Conservation (phyloP, 2,113 vertebrate genomes). For the Capreolus pygargus region DNA sequence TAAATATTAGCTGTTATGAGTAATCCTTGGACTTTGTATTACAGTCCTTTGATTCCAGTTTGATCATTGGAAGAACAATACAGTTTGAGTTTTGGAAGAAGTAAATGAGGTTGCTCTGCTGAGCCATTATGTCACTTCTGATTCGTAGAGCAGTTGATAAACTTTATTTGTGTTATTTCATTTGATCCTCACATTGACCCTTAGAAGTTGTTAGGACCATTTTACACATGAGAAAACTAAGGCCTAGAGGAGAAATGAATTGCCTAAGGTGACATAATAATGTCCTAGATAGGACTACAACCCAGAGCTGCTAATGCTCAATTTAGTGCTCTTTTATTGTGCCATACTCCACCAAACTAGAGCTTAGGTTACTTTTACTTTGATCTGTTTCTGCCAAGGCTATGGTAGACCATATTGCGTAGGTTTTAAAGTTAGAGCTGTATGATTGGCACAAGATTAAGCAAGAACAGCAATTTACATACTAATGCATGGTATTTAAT, state of each 20-base stretch:
- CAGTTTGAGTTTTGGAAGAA: slow-evolving; percentile 4
- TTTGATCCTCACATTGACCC: neutral
- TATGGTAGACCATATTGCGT: neutral
- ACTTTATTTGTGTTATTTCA: neutral
- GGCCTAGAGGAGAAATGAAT: neutral
- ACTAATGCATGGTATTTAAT: neutral
- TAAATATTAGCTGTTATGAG: neutral
- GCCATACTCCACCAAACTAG: neutral
- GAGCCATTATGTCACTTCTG: neutral
- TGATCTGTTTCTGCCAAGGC: neutral
- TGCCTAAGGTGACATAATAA: neutral
- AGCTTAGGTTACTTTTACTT: neutral
- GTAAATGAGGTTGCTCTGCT: neutral
- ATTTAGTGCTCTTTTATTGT: neutral
- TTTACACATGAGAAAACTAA: slow-evolving; percentile 9
- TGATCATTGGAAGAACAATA: neutral
- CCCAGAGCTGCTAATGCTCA: neutral
- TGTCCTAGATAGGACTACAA: neutral
- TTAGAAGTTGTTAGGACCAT: neutral
- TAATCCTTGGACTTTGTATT: neutral
- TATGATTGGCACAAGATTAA: slow-evolving; percentile 18
- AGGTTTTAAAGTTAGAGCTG: neutral
- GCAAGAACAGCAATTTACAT: slow-evolving; percentile 17
- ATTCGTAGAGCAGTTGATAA: neutral
- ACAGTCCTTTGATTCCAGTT: slow-evolving; percentile 4